Evolutionary conservation across 2,888 invertebrate species (phyloP), one percentile per base, ranked within the genome.

Genomic region (Hyppa rectilinea): DNA sequence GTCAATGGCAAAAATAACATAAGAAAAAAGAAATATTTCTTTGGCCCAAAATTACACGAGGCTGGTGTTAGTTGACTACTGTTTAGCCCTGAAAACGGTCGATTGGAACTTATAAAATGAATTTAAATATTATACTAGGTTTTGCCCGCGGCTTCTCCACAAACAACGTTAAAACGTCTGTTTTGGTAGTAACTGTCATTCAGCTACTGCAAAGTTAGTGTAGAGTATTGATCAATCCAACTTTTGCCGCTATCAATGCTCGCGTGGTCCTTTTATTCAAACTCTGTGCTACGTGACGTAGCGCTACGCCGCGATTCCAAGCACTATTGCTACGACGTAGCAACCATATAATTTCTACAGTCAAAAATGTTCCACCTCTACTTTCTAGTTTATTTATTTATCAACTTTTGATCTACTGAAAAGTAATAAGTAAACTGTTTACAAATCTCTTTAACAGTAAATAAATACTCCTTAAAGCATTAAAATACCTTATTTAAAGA

Each of bases 401-500:
- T 49, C 7, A 17, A 7, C 17, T 29, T 31, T 31, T 20, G 20
- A 31, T 47, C 14, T 53, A 50, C 49, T 26, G 31, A 20, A 40
- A 62, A 59, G 23, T 53, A 43, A 43, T 56, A 36, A 65, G 14
- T 29, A 43, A 58, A 58, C 43, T 43, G 34, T 58, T 62, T 20
- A 55, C 34, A 23, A 67, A 60, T 55, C n/a, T 49, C 40, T 52
- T 77, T 38, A 53, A 53, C 47, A 47, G 72, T 78, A 71, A 71
- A 77, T 81, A 72, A 72, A 61, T 52, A 56, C 58, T 47, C 29
- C 14, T 23, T 58, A 31, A 23, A 45, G 26, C 31, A 29, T 65
- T 62, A 63, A 78, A 81, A 77, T 66, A 64, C 62, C 36, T 56
- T 66, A 69, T 78, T 73, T 81, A 69, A 72, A 71, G 76, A 71